These are phyloP conservation scores for Vidua macroura DNA, from an alignment of 2,113 vertebrate species.

Conservation along the genomic window DNA sequence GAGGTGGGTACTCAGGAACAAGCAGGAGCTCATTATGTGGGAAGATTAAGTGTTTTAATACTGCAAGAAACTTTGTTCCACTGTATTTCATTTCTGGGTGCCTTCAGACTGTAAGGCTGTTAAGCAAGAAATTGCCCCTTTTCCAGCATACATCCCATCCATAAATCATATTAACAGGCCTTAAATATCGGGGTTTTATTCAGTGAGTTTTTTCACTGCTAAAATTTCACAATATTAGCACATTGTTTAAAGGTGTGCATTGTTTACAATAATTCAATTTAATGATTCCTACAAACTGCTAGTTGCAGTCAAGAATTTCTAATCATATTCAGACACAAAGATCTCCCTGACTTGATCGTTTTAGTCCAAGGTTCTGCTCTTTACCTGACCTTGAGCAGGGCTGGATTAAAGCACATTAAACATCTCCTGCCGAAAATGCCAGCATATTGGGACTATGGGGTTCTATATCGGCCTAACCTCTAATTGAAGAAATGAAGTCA, in stretches of 20 bases:
- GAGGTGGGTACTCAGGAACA: fast-evolving
- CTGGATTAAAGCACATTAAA: neutral
- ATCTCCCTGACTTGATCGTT: neutral
- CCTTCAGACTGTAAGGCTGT: neutral
- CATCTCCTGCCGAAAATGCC: neutral
- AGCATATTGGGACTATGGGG: neutral
- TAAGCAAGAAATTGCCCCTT: neutral
- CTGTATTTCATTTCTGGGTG: neutral
- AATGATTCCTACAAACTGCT: neutral
- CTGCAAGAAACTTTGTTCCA: neutral
- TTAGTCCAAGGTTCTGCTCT: neutral
- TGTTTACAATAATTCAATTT: neutral
- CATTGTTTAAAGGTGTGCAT: neutral
- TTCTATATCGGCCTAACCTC: neutral
- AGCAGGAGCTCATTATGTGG: neutral
- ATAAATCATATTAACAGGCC: neutral
- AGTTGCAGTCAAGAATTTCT: neutral
- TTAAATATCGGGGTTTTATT: neutral
- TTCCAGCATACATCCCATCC: neutral
- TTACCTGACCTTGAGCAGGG: neutral
- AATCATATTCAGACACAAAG: neutral
- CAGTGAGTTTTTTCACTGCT: neutral
- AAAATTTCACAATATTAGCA: neutral
- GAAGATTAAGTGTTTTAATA: neutral
- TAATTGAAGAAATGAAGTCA: neutral